Evolutionary conservation across 2,113 vertebrate genomes (phyloP), one percentile per base, ranked within the genome.

Genomic region (Polypterus bichir): DNA sequence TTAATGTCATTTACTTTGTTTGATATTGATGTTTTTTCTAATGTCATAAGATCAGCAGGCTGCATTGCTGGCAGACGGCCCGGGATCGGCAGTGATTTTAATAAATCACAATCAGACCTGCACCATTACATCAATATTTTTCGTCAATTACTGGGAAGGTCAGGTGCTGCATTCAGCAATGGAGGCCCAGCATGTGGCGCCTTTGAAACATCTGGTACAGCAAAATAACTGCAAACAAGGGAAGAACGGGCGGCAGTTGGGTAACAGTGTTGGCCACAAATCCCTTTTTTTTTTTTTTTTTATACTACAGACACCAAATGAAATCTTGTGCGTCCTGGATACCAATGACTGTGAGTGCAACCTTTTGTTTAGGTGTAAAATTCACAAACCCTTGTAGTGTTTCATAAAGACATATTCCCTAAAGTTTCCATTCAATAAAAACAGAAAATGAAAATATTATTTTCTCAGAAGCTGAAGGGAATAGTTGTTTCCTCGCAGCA

Each of bases 31-130:
- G 93, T 89, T 85, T 93, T 93, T 88, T 86, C 91, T 97, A 97
- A 97, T 97, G 91, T 89, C 83, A 80, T 88, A 81, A 84, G 92
- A 97, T 96, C 89, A 90, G 89, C 81, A 84, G 89, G 86, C 86
- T 88, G 87, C 89, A 88, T 79, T 82, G 87, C 88, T 97, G 94
- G 93, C 94, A 91, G 89, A 70, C 86, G 85, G 92, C 92, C 94
- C 88, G 83, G 84, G 91, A 90, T 90, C 87, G 77, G 84, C 86
- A 79, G 82, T 88, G 90, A 89, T 91, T 96, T 94, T 93, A 93
- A 97, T 97, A 96, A 97, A 97, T 97, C 94, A 96, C 93, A 95
- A 97, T 97, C 94, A 97, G 91, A 89, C 89, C 86, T 81, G 84
- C 92, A 91, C 92, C 91, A 91, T 92, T 93, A 92, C 92, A 92